phyloP scores from a whole-genome alignment of 2,797 vertebrate species.

The Galago senegalensis region DNA sequence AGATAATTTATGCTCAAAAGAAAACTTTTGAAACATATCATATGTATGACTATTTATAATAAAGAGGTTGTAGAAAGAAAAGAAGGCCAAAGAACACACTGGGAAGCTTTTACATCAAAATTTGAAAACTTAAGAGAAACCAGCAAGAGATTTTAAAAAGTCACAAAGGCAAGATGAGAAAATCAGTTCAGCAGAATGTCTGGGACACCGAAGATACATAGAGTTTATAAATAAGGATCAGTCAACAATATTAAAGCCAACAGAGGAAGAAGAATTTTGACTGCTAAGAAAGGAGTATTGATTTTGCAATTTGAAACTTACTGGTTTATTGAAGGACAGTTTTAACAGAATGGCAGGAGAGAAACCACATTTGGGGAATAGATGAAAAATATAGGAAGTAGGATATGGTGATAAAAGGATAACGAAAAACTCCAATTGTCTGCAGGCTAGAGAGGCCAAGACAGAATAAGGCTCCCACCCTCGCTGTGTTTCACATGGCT shows the following conservation, averaged over 20 bases:
- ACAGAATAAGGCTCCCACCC: neutral
- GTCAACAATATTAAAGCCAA: neutral
- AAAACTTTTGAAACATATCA: neutral
- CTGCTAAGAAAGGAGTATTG: slow-evolving; percentile 34
- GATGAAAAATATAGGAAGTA: slow-evolving; percentile 41
- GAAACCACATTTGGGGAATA: slow-evolving; percentile 35
- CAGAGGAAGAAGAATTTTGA: slow-evolving; percentile 2
- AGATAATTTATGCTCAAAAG: neutral
- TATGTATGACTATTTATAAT: neutral
- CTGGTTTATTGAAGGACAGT: slow-evolving; percentile 7
- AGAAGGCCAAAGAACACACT: neutral
- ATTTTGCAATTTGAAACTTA: slow-evolving; percentile 69
- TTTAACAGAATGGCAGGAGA: neutral
- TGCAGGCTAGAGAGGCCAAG: neutral
- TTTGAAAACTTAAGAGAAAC: neutral
- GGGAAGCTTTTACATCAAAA: neutral
- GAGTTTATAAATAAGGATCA: neutral
- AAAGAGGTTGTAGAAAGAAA: neutral
- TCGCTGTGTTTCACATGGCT: neutral
- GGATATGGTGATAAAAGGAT: neutral
- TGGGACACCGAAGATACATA: neutral
- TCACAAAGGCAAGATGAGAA: neutral
- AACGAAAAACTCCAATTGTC: neutral
- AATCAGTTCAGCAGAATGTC: neutral
- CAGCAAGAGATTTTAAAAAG: neutral